Conservation (phyloP, 2,888 invertebrate genomes). For the Smittia sp. region DNA sequence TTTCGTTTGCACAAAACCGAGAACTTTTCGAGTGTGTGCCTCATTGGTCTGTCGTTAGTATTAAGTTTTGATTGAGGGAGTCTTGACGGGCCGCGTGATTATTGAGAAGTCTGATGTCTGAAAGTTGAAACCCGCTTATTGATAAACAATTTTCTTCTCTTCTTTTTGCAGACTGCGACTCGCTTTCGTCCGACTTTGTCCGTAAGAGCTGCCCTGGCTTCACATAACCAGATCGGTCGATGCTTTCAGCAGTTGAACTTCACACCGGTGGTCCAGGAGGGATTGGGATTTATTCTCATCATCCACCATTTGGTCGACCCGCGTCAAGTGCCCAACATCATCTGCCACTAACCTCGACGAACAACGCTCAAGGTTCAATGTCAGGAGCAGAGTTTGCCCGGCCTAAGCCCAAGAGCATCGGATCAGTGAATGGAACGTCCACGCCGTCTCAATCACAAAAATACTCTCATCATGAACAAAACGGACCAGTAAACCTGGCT, state of each 20-base stretch:
- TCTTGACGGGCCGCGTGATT: too few relatives aligned
- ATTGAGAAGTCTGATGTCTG: not conserved
- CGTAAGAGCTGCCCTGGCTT: not conserved
- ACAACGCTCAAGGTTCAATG: slow-evolving; percentile 42
- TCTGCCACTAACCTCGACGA: slow-evolving; percentile 26
- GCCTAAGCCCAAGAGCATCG: slow-evolving; percentile 46
- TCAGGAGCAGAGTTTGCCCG: slow-evolving; percentile 47
- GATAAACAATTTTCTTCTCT: not conserved
- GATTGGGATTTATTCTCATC: slow-evolving; percentile 27
- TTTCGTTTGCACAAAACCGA: too few relatives aligned
- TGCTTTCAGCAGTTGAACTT: slow-evolving; percentile 41
- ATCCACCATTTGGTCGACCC: slow-evolving; percentile 25
- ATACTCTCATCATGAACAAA: slow-evolving; percentile 45
- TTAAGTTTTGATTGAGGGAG: too few relatives aligned
- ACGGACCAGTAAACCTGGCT: slow-evolving; percentile 47
- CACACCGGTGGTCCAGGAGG: slow-evolving; percentile 38
- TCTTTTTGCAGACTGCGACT: not conserved
- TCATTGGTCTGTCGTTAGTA: too few relatives aligned
- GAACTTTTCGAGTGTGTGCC: too few relatives aligned
- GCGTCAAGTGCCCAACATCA: not conserved
- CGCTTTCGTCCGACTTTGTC: not conserved
- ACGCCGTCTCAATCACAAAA: slow-evolving; percentile 42
- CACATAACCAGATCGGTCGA: slow-evolving; percentile 20
- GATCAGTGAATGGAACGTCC: not conserved
- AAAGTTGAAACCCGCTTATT: not conserved